Evolutionary conservation across 1,140 invertebrate genomes (phyloP).

Genomic region (Zaprionus davidi): DNA sequence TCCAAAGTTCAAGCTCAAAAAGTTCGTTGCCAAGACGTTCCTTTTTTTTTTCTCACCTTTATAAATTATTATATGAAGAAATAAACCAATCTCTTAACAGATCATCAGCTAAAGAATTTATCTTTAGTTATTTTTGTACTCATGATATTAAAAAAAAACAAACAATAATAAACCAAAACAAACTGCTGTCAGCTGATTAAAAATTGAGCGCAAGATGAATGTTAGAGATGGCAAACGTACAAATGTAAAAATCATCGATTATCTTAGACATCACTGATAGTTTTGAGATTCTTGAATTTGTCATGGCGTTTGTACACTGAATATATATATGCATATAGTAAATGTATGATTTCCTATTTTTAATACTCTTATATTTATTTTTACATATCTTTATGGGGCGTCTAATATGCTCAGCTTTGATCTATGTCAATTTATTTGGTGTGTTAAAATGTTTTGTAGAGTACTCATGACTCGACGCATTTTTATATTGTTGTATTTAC

Average conservation of each 20-base stretch:
- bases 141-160: not conserved
- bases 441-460: not conserved
- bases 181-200: not conserved
- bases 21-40: not conserved
- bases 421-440: no score
- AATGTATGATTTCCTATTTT: not conserved
- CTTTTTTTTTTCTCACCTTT: not conserved
- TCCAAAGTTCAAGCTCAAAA: slow-evolving; percentile 2
- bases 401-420: no score
- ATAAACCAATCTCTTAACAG: not conserved
- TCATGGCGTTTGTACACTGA: not conserved
- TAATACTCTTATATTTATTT: not conserved
- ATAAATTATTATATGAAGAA: not conserved
- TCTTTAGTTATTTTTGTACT: not conserved
- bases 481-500: not conserved
- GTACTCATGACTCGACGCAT: not conserved
- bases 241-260: slow-evolving; percentile 6
- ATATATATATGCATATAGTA: not conserved
- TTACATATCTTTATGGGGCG: not conserved
- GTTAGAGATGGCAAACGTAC: not conserved
- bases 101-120: not conserved
- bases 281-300: not conserved
- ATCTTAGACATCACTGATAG: slow-evolving; percentile 6
- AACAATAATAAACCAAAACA: slow-evolving; percentile 1
- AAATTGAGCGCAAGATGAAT: not conserved